phyloP scores from a whole-genome alignment of 53 echinoderm and acorn worm species.

The Holothuria leucospilota region DNA sequence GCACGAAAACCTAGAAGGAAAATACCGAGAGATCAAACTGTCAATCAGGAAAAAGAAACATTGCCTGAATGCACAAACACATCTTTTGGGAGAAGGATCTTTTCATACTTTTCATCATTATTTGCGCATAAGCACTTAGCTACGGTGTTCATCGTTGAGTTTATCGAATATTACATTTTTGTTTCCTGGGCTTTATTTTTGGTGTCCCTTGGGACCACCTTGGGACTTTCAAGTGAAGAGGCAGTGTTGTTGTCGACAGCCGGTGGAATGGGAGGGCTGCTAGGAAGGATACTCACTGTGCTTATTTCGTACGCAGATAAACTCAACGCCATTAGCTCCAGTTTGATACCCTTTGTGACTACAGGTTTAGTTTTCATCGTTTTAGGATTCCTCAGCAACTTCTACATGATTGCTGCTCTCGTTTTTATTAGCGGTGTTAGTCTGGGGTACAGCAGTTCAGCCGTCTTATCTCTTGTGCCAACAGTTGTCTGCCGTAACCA shows the following conservation, averaged over 20 bases:
- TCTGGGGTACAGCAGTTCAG: background rate
- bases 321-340: background rate
- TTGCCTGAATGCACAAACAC: too few species aligned
- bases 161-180: background rate
- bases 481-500: background rate
- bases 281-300: background rate
- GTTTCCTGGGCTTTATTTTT: conserved; percentile 11
- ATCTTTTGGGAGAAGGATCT: too few species aligned
- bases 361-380: background rate
- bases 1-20: background rate
- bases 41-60: background rate
- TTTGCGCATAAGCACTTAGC: background rate
- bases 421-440: background rate
- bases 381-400: background rate
- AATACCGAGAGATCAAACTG: background rate
- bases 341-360: background rate
- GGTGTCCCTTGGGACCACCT: background rate
- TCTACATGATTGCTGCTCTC: background rate
- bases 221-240: background rate
- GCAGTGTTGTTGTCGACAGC: background rate
- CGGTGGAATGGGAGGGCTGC: background rate
- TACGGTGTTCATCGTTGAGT: background rate
- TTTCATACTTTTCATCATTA: background rate
- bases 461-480: background rate
- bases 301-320: background rate